Conservation (phyloP, 2,888 invertebrate species). For the Linnaemya vulpina region DNA sequence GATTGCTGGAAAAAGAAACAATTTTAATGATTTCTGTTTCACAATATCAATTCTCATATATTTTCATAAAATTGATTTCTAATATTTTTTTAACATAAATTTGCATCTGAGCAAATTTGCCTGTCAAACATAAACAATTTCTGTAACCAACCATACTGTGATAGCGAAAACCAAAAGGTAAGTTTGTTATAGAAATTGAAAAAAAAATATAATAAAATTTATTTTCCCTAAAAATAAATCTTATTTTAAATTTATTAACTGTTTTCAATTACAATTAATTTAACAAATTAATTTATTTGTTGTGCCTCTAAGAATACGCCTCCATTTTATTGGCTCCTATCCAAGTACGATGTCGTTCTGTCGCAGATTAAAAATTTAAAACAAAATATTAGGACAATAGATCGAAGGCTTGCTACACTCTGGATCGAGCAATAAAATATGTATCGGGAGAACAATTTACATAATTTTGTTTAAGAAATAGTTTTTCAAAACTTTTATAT, state of each 20-base stretch:
- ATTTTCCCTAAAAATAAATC: too few species aligned
- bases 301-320: background rate
- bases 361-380: too few species aligned
- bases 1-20: slow-evolving; percentile 6
- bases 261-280: background rate
- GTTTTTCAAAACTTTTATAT: too few species aligned
- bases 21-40: slow-evolving; percentile 47
- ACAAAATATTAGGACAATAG: too few species aligned
- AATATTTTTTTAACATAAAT: slow-evolving; percentile 31
- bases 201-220: too few species aligned
- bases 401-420: too few species aligned
- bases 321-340: too few species aligned
- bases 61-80: slow-evolving; percentile 48
- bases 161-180: slow-evolving; percentile 78
- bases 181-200: slow-evolving; percentile 54
- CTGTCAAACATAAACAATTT: slow-evolving; percentile 35
- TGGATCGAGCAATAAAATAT: too few species aligned
- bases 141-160: slow-evolving; percentile 75
- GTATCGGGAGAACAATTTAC: too few species aligned
- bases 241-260: too few species aligned
- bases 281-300: background rate
- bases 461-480: too few species aligned
- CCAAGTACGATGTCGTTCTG: too few species aligned
- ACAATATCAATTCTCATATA: background rate
- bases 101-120: slow-evolving; percentile 42